These are phyloP conservation scores for Phainopepla nitens DNA, from an alignment of 2,113 vertebrate genomes.

Conservation along the genomic window DNA sequence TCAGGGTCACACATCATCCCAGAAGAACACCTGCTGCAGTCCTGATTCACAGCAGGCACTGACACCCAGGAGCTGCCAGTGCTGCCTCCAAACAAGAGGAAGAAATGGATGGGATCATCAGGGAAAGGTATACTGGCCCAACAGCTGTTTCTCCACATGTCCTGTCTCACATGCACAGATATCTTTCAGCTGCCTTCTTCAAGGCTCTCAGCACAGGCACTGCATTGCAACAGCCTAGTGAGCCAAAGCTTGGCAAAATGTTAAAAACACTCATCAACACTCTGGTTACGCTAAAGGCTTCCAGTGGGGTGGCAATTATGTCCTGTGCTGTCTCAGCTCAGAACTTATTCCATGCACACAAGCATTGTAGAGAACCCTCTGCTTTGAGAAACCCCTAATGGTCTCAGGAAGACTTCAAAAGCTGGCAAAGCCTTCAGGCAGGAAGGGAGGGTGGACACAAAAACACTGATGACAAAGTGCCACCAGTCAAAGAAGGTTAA, in stretches of 20 bases:
- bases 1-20: neutral
- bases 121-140: neutral
- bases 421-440: neutral
- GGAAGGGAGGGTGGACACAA: neutral
- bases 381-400: neutral
- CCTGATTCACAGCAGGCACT: neutral
- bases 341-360: neutral
- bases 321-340: neutral
- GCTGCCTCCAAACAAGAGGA: neutral
- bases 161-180: neutral
- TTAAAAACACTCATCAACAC: neutral
- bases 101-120: slow-evolving; percentile 14
- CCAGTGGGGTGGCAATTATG: neutral
- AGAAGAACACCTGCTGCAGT: neutral
- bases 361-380: neutral
- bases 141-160: slow-evolving; percentile 23
- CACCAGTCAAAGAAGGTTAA: neutral
- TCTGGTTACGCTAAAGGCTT: neutral
- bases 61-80: neutral
- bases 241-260: neutral
- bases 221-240: neutral
- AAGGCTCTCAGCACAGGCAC: neutral
- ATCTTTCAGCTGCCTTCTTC: neutral
- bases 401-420: neutral
- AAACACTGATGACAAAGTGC: neutral